Base-by-base conservation (phyloP, 2,888 invertebrate species). In the Bombylius discolor region DNA sequence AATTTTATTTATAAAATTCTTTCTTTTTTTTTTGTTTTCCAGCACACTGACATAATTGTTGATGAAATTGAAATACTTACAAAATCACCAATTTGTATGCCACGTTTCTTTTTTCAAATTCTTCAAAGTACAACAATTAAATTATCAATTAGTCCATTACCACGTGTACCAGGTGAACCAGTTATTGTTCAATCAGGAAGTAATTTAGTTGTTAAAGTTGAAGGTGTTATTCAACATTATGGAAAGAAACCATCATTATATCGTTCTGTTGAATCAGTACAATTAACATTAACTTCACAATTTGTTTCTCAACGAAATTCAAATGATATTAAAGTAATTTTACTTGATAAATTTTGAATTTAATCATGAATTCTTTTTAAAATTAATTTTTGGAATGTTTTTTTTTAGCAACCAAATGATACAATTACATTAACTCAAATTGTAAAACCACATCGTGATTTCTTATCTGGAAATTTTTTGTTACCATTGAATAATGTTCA, bases 391-490 rank as follows among this genome's bases (percentile, higher is more conserved):
- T 36, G 1, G 34, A 36, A 36, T 8, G 4, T 36, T 50, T 39
- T 23, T 12, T 23, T 44, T 13, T 47, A 65, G 61, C 61, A 65
- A n/a, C 54, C 62, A 31, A 70, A 63, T 51, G 74, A 74, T 53
- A 70, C 67, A 1, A 74, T 81, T 9, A 78, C 77, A 0, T 77
- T 90, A 53, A 85, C 84, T 34, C 91, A 93, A 71, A 88, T 85
- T 0, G 92, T 93, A 4, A 81, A 84, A 11, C 95, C 95, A 0
- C 90, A 94, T 66, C 85, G 92, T 36, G 96, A 97, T 70, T 96
- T 95, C 77, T 93, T 97, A 73, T 88, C 90, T 0, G 90, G 92
- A 0, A 92, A 92, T 71, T 95, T 96, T 73, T 76, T 97, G 52
- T 78, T 97, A 46, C 61, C 63, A 9, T 53, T 64, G 6, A 63